Conservation (phyloP, 2,113 vertebrate species). For the Corapipo altera region DNA sequence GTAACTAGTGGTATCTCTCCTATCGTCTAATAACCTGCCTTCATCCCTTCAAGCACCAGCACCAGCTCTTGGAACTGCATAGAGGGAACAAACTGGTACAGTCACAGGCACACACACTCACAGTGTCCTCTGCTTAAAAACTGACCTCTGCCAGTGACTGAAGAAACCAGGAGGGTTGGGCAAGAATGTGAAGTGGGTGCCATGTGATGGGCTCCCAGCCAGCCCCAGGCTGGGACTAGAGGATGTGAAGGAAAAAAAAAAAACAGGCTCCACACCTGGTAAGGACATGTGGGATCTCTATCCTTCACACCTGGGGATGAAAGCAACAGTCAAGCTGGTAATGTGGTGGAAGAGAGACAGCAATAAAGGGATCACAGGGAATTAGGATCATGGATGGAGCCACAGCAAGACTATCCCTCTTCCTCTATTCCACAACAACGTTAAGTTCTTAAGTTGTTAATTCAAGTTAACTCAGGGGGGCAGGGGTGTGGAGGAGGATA, state of each 20-base stretch:
- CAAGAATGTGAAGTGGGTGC: not conserved
- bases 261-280: not conserved
- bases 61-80: not conserved
- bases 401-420: not conserved
- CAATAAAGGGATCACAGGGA: not conserved
- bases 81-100: not conserved
- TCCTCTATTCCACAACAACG: not conserved
- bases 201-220: not conserved
- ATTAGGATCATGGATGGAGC: not conserved
- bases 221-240: not conserved
- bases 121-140: not conserved
- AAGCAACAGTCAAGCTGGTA: not conserved
- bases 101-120: not conserved
- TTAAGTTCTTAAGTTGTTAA: not conserved
- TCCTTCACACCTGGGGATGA: not conserved
- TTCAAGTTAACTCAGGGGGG: not conserved
- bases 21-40: not conserved
- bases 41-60: not conserved
- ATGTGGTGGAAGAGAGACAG: not conserved
- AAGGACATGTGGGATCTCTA: not conserved
- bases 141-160: not conserved
- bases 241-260: not conserved
- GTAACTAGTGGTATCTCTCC: not conserved
- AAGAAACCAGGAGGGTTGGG: not conserved
- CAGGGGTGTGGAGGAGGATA: not conserved